phyloP scores from a whole-genome alignment of 2,113 vertebrate species.

The Arvicanthis niloticus region DNA sequence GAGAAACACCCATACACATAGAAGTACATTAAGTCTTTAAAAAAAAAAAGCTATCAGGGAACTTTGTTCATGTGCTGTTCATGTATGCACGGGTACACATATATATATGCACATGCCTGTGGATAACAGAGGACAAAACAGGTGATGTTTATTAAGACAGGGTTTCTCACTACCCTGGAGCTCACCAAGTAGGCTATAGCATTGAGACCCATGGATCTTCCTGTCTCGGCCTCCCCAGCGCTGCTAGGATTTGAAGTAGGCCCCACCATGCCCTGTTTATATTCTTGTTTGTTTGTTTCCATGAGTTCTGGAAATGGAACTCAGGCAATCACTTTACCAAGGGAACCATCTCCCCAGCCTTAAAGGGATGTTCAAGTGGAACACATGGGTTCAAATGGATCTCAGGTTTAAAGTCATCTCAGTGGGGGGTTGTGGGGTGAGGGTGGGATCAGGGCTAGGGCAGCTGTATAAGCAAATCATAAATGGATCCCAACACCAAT shows the following conservation, averaged over 20 bases:
- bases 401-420: background rate
- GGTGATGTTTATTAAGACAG: background rate
- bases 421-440: background rate
- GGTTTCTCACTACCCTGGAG: background rate
- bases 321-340: background rate
- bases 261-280: background rate
- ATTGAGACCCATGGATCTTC: background rate
- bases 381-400: background rate
- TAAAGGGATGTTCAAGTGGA: background rate
- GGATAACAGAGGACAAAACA: background rate
- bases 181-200: background rate
- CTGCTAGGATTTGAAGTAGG: background rate
- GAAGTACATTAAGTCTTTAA: background rate
- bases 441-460: background rate
- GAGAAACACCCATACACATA: background rate
- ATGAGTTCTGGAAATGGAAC: background rate
- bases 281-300: background rate
- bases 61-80: background rate
- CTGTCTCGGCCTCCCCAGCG: background rate
- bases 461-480: background rate
- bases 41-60: no score
- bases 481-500: background rate
- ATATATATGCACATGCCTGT: background rate
- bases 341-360: background rate
- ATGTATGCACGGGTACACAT: background rate